Base-by-base conservation (phyloP, 2,888 invertebrate genomes). In the Hirtodrosophila duncani region DNA sequence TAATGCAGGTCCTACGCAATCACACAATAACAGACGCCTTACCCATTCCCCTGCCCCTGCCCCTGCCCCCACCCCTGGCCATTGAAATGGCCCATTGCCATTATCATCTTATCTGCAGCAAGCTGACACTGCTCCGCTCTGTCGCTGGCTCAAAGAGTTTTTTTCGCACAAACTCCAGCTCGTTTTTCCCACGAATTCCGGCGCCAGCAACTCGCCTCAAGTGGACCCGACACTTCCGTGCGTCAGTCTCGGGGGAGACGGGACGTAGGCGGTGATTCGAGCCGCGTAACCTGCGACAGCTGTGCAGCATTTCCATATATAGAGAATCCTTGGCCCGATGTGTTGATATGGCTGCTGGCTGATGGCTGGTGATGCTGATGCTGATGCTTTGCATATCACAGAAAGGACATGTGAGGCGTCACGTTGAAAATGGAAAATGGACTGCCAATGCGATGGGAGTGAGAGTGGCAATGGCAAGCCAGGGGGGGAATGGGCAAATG, bases 111-210 rank as follows among this genome's bases (percentile, higher is more conserved):
- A 31, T 41, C 4, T 43, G 10, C 43, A 44, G 66, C 53, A 72
- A 77, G 38, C 24, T 39, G 77, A 77, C 43, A 68, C 53, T 49
- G 36, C 41, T 14, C 27, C 5, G 10, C 18, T 20, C 21, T 8
- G 18, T 9, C 21, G 11, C 44, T 24, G 10, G 33, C 30, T 16
- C 30, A 31, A 16, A 16, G 5, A 31, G 29, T 43, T 53, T 56
- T n/a, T n/a, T n/a, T n/a, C n/a, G n/a, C n/a, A n/a, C n/a, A n/a
- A 49, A 36, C 20, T 36, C 37, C 20, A 56, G 51, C 50, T 33
- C 61, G 41, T 31, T 41, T 67, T 77, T 81, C 75, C 39, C 57
- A 56, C 56, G 77, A 77, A 81, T 63, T 63, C 61, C 64, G 78
- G 81, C 62, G 74, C 78, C 81, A 69, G 53, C 24, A n/a, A 9